Base-by-base conservation (phyloP, 2,888 invertebrate species). In the Plusia festucae region DNA sequence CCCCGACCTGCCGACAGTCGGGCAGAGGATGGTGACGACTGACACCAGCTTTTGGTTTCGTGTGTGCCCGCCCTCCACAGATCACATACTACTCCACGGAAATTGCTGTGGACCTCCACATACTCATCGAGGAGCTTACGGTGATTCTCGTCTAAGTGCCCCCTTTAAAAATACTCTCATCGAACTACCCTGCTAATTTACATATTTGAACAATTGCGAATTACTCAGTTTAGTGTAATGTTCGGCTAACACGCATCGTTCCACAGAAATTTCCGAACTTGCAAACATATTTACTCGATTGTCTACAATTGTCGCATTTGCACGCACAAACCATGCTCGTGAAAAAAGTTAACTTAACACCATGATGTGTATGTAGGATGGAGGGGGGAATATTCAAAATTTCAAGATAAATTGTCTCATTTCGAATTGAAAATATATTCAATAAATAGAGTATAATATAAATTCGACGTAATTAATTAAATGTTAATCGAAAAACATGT, bases 1-100 rank as follows among this genome's bases (percentile, higher is more conserved):
- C 95, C 98, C 98, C 96, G 98, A 98, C 98, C 98, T 98, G 97
- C 95, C 83, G 96, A 94, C 93, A 93, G 86, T 91, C 94, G 93
- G 95, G 90, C 93, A 92, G 94, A 95, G 94, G 94, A 94, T 94
- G 94, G 93, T 92, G 90, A 92, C 89, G 73, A 72, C 78, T 70
- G 72, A 73, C 85, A 87, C 89, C 88, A 89, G 90, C 91, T 91
- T 90, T 89, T 89, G 91, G 90, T 89, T 88, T 78, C 62, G 70
- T 69, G 72, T 76, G 73, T 73, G 76, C 71, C 76, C 60, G 76
- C 60, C 75, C 72, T 58, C 52, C 59, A 56, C 65, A 58, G 70
- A 59, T 65, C 65, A 59, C 65, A 68, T 53, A 60, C 57, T 30
- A 53, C 49, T 4, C 11, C 9, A 13, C 15, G 20, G 27, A 55